Percentiles rank a stretch among this genome's conserved stretches.
These are phyloP conservation scores for Paratilapia polleni DNA, from an alignment of 2,113 vertebrate genomes.

Conservation along the genomic window DNA sequence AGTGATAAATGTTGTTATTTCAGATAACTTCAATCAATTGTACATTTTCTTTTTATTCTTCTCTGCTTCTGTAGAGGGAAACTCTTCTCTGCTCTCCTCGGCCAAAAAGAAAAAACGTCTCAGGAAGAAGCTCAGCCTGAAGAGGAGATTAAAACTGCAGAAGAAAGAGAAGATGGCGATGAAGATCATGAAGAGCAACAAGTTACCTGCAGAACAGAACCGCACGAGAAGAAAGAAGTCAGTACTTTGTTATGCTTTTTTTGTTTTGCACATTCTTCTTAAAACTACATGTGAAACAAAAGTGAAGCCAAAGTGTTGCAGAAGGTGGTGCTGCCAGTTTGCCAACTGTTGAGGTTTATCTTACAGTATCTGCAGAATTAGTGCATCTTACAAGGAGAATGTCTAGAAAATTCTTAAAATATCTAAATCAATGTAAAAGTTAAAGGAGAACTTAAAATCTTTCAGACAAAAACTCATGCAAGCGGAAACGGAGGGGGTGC, in stretches of 20 bases:
- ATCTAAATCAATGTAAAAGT: not conserved
- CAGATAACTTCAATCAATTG: not conserved
- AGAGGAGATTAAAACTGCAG: slow-evolving; percentile 18
- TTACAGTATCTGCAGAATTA: rapidly evolving
- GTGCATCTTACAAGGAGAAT: not conserved
- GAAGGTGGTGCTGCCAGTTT: not conserved
- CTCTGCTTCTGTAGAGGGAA: not conserved
- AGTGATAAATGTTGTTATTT: not conserved
- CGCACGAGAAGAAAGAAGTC: slow-evolving; percentile 28
- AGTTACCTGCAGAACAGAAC: not conserved
- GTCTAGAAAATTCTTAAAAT: not conserved
- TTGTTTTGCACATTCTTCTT: not conserved
- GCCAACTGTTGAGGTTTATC: not conserved
- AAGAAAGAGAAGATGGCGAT: not conserved
- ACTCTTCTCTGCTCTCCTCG: not conserved
- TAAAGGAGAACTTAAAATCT: not conserved
- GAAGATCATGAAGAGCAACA: not conserved
- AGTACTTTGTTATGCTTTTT: not conserved
- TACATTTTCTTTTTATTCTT: not conserved
- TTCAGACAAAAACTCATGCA: slow-evolving; percentile 19
- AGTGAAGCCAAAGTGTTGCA: not conserved
- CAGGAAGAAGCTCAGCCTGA: slow-evolving; percentile 45
- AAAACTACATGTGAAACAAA: not conserved
- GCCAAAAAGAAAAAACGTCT: slow-evolving; percentile 25
- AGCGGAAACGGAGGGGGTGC: not conserved